Evolutionary conservation across 37 sponge, comb jelly and placozoan genomes (phyloP).

Genomic region (Lycopodina hypogea): DNA sequence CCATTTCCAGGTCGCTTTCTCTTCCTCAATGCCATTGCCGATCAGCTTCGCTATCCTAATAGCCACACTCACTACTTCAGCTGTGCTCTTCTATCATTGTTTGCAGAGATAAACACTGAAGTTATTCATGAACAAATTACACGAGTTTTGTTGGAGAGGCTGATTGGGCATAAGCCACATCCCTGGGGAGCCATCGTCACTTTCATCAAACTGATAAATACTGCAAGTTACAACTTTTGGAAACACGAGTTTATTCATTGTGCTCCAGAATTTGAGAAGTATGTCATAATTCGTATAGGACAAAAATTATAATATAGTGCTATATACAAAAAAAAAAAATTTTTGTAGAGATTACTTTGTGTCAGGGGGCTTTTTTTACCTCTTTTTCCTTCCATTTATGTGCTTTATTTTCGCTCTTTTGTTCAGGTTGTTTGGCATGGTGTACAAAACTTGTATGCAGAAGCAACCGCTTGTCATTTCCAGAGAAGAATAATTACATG

Average conservation of each 20-base stretch:
- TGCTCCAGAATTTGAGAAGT: conserved; percentile 99
- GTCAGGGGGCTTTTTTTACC: too few relatives aligned
- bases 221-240: conserved; percentile 95
- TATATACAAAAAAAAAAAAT: too few relatives aligned
- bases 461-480: conserved; percentile 64
- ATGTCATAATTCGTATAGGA: too few relatives aligned
- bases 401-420: background rate
- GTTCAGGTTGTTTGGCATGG: conserved; percentile 69
- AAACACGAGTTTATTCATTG: conserved; percentile 98
- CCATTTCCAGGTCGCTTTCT: conserved; percentile 86
- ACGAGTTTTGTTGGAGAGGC: conserved; percentile 92
- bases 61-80: conserved; percentile 99
- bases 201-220: conserved; percentile 98
- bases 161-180: conserved; percentile 96
- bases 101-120: conserved; percentile 89
- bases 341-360: background rate
- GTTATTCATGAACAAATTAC: conserved; percentile 98
- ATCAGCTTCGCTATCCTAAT: conserved; percentile 98
- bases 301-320: too few relatives aligned
- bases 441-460: conserved; percentile 94
- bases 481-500: conserved; percentile 6
- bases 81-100: conserved; percentile 92
- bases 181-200: conserved; percentile 99
- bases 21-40: conserved; percentile 97
- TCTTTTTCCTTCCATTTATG: too few relatives aligned